phyloP scores from a whole-genome alignment of 2,888 invertebrate species.

The Thecocarcelia acutangulata region DNA sequence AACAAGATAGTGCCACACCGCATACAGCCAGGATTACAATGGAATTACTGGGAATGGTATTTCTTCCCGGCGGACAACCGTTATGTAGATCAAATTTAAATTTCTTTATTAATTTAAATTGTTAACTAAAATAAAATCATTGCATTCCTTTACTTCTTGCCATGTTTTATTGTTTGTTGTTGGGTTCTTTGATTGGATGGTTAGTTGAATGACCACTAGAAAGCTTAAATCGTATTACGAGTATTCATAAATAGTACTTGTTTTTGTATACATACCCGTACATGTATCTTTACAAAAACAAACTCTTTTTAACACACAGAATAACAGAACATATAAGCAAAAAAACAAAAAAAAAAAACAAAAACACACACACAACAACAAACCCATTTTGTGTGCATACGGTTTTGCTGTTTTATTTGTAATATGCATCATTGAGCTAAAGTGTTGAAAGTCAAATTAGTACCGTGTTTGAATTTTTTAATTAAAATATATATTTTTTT shows the following conservation, averaged over 20 bases:
- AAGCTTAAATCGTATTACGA: conserved; percentile 43
- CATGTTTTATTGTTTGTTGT: conserved; percentile 16
- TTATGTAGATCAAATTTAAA: too few relatives aligned
- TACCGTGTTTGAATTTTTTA: conserved; percentile 65
- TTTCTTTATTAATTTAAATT: too few relatives aligned
- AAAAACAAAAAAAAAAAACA: not conserved
- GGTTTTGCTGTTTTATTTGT: conserved; percentile 38
- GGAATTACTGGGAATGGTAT: too few relatives aligned
- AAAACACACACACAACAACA: conserved; percentile 28
- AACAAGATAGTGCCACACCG: too few relatives aligned
- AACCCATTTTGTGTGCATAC: not conserved
- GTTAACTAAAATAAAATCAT: not conserved
- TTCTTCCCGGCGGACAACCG: too few relatives aligned
- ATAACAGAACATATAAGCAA: conserved; percentile 8
- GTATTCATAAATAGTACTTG: conserved; percentile 43
- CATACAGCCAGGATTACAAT: too few relatives aligned
- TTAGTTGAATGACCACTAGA: conserved; percentile 64
- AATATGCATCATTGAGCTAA: conserved; percentile 66
- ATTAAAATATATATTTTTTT: conserved; percentile 62
- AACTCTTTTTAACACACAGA: conserved; percentile 46
- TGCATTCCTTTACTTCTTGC: conserved; percentile 21
- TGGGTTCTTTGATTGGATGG: conserved; percentile 28
- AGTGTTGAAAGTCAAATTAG: conserved; percentile 69
- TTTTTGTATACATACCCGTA: not conserved
- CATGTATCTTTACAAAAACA: conserved; percentile 22